These are phyloP conservation scores for Parasteatoda lunata DNA, from an alignment of 2,888 invertebrate genomes.

Conservation along the genomic window DNA sequence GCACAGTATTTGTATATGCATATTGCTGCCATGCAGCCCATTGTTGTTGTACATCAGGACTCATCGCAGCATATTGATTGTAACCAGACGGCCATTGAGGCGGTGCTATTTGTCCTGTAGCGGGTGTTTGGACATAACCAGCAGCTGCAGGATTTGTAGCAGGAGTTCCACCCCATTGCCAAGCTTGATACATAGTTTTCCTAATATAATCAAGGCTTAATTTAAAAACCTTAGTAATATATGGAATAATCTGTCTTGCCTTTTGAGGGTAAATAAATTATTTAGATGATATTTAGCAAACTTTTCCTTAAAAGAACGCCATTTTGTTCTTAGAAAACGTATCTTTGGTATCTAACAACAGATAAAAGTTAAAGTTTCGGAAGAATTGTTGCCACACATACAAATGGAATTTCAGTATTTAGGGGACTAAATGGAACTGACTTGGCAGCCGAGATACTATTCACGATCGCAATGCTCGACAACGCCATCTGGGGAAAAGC, in stretches of 20 bases:
- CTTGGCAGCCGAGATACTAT: no score
- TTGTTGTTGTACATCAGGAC: conserved; percentile 58
- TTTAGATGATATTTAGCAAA: background rate
- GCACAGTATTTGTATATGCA: conserved; percentile 43
- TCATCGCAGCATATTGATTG: conserved; percentile 49
- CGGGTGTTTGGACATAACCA: conserved; percentile 36
- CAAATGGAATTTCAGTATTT: no score
- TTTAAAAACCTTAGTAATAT: background rate
- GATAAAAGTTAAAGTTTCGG: no score
- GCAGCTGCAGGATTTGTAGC: conserved; percentile 23
- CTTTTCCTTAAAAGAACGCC: background rate
- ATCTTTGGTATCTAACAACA: background rate
- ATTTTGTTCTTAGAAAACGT: conserved; percentile 3
- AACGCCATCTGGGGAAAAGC: no score
- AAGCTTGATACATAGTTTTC: conserved; percentile 56
- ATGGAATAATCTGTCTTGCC: background rate
- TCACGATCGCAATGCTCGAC: no score
- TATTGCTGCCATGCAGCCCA: conserved; percentile 51
- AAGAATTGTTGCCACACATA: no score
- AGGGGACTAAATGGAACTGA: no score
- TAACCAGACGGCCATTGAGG: conserved; percentile 59
- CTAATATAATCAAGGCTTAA: background rate
- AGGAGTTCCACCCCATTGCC: conserved; percentile 54
- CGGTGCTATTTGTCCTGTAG: conserved; percentile 20
- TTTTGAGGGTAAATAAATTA: background rate